Evolutionary conservation across 2,888 invertebrate species (phyloP).

Genomic region (Bombyx huttoni): DNA sequence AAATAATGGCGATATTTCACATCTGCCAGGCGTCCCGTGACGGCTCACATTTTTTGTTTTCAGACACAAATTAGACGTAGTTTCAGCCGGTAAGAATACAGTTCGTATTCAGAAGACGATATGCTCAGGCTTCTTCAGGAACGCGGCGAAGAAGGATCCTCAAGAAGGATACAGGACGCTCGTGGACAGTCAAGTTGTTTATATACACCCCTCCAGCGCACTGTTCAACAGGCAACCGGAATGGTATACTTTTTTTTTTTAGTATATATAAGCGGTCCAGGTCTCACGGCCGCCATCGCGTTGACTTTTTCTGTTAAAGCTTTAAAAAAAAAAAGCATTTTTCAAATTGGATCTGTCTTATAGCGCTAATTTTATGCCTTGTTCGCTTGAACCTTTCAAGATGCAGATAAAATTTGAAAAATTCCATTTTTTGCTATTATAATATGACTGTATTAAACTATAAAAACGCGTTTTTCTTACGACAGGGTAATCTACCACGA

Average conservation of each 20-base stretch:
- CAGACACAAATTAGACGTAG: constrained; percentile 95
- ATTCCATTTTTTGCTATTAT: no score
- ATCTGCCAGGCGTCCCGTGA: no score
- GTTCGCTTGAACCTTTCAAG: no score
- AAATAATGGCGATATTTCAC: no score
- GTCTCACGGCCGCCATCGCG: no score
- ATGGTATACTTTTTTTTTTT: constrained; percentile 73
- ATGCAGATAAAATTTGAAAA: no score
- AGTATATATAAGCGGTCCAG: no score
- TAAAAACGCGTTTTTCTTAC: constrained; percentile 9
- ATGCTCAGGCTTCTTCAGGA: constrained; percentile 98
- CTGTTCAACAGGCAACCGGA: constrained; percentile 98
- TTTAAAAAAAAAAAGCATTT: no score
- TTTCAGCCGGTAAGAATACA: constrained; percentile 96
- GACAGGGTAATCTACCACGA: constrained; percentile 97
- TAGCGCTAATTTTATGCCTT: no score
- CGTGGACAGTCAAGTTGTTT: constrained; percentile 97
- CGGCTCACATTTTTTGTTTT: neutral
- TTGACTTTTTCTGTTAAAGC: no score
- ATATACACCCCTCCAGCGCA: constrained; percentile 98
- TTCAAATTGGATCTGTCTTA: no score
- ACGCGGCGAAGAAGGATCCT: constrained; percentile 99
- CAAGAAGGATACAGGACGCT: constrained; percentile 98
- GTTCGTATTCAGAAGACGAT: constrained; percentile 97
- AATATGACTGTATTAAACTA: neutral